Conservation (phyloP, 2,113 vertebrate species). For the Bubo bubo region DNA sequence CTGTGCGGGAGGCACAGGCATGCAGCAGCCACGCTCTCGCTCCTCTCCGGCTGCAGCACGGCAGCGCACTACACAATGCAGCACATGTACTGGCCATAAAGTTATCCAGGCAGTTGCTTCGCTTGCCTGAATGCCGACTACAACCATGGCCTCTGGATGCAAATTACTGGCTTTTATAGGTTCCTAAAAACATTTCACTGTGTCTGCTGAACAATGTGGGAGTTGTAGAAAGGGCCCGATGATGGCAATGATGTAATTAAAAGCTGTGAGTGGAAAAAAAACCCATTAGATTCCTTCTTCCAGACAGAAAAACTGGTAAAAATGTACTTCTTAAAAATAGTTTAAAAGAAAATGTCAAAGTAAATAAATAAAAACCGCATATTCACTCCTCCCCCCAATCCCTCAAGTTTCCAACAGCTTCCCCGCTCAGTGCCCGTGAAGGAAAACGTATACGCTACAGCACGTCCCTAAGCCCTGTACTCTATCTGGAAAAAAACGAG, state of each 20-base stretch:
- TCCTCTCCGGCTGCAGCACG: background rate
- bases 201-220: constrained; percentile 49
- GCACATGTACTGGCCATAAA: constrained; percentile 16
- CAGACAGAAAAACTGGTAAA: constrained; percentile 37
- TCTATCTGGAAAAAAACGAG: background rate
- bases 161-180: constrained; percentile 42
- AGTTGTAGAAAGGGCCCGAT: background rate
- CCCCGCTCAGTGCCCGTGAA: background rate
- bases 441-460: background rate
- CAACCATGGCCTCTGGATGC: background rate
- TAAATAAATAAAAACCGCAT: constrained; percentile 31
- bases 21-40: background rate
- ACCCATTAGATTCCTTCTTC: constrained; percentile 31
- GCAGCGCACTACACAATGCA: background rate
- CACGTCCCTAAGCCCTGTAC: background rate
- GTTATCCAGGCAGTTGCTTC: background rate
- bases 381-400: background rate
- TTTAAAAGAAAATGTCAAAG: constrained; percentile 26
- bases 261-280: constrained; percentile 31
- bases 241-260: constrained; percentile 42
- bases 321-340: constrained; percentile 36
- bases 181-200: constrained; percentile 46
- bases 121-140: background rate
- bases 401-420: constrained; percentile 33
- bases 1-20: background rate